A percentile compares a stretch with the other conserved stretches of the same genome.
phyloP scores from a whole-genome alignment of 2,113 vertebrate species.

The Malurus alboscapulatus region DNA sequence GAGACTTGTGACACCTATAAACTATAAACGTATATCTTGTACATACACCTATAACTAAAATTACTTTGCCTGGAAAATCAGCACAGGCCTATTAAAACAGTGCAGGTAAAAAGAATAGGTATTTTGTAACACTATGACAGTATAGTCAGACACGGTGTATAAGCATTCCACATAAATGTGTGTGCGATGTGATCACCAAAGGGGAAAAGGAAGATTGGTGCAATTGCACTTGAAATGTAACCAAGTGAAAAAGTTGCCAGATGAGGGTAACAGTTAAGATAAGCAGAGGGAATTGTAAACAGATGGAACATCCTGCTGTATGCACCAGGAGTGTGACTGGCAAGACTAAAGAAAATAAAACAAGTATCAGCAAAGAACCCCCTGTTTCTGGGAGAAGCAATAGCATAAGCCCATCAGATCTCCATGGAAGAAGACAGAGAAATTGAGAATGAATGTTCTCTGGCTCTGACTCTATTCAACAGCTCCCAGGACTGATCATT shows the following conservation, averaged over 20 bases:
- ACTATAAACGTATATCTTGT: background rate
- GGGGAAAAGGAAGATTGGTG: background rate
- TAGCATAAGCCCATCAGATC: background rate
- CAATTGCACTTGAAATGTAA: background rate
- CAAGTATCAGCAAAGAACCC: background rate
- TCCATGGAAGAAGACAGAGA: background rate
- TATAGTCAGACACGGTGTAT: background rate
- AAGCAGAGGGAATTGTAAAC: background rate
- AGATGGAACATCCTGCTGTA: background rate
- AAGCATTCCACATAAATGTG: background rate
- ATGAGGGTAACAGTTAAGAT: background rate
- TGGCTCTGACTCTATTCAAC: background rate
- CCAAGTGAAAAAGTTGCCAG: background rate
- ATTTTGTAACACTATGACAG: background rate
- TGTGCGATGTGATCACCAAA: accelerated
- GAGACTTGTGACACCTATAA: accelerated
- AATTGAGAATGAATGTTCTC: accelerated
- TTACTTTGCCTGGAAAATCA: background rate
- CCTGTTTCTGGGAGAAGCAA: accelerated
- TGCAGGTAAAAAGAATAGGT: background rate
- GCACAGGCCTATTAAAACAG: background rate
- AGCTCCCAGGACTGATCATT: background rate
- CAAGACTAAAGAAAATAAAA: background rate
- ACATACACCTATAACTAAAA: background rate
- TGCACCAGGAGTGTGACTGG: background rate